Evolutionary conservation across 2,888 invertebrate genomes (phyloP), one percentile per base, ranked within the genome.

Genomic region (Eudasyphora cyanicolor): DNA sequence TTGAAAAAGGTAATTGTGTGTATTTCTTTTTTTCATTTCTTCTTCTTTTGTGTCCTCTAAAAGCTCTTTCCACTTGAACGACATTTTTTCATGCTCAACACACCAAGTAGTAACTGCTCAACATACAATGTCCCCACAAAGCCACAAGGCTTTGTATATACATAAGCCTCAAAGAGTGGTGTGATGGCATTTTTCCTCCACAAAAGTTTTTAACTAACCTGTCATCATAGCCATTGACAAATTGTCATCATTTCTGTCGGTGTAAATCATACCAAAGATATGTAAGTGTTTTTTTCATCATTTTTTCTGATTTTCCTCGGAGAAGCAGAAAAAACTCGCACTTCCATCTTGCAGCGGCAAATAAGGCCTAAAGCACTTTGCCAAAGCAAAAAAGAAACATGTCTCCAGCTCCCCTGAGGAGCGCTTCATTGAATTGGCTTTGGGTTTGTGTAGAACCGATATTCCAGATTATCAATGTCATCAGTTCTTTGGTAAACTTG

Each of bases 221-320:
- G 78, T 82, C 82, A 79, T 64, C 35, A 67, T 10, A 29, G 12
- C 69, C n/a, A 78, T 79, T 82, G 82, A 82, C 82, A 79, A 82
- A 82, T 76, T 79, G 82, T 79, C 75, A 79, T 82, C 78, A 82
- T 82, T 74, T 75, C 75, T 82, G 78, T 82, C 78, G 75, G 70
- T 71, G 73, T 82, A 82, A 78, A 76, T 82, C 82, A 82, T 67
- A 35, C 38, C 70, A 32, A 42, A 71, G 54, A 74, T 77, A 57
- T 69, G 49, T 77, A n/a, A 38, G 69, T 45, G 73, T 54, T 54
- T 60, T 0, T 67, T 38, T 19, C 8, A n/a, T n/a, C 49, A 57
- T 19, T 71, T 69, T 38, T 76, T n/a, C 17, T 54, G 32, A 14
- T n/a, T 24, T 57, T 69, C 27, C 62, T 35, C 27, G 24, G 27